Evolutionary conservation across 1,140 invertebrate species (phyloP), one percentile per base, ranked within the genome.

Genomic region (Drosophila setifemur): DNA sequence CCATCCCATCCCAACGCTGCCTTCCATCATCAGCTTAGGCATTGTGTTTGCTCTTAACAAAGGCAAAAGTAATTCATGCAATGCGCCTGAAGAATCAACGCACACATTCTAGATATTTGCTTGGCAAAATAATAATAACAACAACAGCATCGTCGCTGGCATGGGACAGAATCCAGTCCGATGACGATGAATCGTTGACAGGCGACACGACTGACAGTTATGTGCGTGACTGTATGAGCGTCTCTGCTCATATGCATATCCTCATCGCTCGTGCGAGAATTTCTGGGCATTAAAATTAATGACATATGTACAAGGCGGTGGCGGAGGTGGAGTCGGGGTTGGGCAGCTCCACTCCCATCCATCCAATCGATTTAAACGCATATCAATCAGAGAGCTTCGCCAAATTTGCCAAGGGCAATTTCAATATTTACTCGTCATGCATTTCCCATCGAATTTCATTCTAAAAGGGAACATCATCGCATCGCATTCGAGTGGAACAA

Each of bases 1-100:
- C 12, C 25, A n/a, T 16, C 25, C 23, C 11, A 9, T 5, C 0
- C 25, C 12, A 19, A 2, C 11, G 7, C 26, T 2, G 7, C 7
- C 14, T 18, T 23, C 42, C 53, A 40, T 60, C 66, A 60, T 48
- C 67, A 50, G 52, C 47, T 79, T 79, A 49, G 70, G 55, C 63
- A 69, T 60, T 78, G 75, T 81, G 75, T 78, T 81, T 79, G 50
- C 70, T 78, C 60, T 69, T 63, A 74, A 74, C 75, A 79, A 78
- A 81, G 76, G 75, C 70, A 70, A 64, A 78, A 78, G 71, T 78
- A 78, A 78, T 78, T 78, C 75, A 78, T 58, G 75, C 74, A 78
- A 74, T 78, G 74, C 74, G 74, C 48, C 60, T 50, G 67, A 60
- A 77, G 68, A 60, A 74, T 75, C 73, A 75, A 76, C 73, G 57